Percentiles rank a stretch among this genome's conserved stretches.
Conservation (phyloP, 2,797 vertebrate species). For the Neosilurus mollespiculum region DNA sequence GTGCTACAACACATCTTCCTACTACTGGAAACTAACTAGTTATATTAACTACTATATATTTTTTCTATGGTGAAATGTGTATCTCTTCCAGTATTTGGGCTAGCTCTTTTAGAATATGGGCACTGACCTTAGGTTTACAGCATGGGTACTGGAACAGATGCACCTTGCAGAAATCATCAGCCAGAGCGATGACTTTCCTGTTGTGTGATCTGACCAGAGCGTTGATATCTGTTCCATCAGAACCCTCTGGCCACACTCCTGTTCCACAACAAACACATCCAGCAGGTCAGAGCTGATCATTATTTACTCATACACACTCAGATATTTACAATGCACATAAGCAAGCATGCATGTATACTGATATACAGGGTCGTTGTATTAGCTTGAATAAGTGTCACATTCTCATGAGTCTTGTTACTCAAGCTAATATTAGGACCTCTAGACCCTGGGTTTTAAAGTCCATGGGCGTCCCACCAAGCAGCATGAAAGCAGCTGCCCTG, state of each 20-base stretch:
- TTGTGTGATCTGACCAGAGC: constrained; percentile 90
- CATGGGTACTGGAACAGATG: constrained; percentile 96
- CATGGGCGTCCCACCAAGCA: too few relatives aligned
- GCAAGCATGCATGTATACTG: not conserved
- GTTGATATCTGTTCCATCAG: constrained; percentile 97
- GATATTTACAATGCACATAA: not conserved
- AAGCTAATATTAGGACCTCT: not conserved
- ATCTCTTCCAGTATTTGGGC: too few relatives aligned
- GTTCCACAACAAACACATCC: constrained; percentile 24
- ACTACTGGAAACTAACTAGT: too few relatives aligned
- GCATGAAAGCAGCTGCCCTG: too few relatives aligned
- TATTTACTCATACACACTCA: not conserved
- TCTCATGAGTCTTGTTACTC: not conserved
- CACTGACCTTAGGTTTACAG: constrained; percentile 88
- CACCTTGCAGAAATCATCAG: constrained; percentile 98
- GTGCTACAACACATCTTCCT: too few relatives aligned
- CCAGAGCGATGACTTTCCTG: constrained; percentile 91
- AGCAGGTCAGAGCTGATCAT: not conserved
- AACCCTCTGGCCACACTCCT: constrained; percentile 99
- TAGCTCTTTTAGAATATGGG: not conserved
- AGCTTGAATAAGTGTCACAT: not conserved
- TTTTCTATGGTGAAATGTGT: too few relatives aligned
- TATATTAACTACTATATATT: too few relatives aligned
- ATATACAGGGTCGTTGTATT: not conserved
- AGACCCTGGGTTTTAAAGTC: too few relatives aligned